Percentiles rank a stretch among this genome's conserved stretches.
Conservation (phyloP, 2,113 vertebrate species). For the Stictonetta naevosa region DNA sequence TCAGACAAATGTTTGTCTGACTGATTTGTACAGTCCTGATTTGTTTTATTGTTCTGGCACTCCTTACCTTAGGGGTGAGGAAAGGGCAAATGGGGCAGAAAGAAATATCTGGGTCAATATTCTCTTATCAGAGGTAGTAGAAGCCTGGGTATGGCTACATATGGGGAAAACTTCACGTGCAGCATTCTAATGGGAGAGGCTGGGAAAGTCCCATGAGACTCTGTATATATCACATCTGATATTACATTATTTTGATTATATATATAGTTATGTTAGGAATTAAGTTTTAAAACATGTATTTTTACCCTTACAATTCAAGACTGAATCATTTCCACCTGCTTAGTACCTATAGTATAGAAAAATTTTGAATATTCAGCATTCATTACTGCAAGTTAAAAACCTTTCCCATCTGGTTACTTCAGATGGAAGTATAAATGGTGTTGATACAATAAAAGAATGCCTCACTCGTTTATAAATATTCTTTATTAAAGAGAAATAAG, state of each 20-base stretch:
- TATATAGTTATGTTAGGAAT: neutral
- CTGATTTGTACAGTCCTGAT: neutral
- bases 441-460: slow-evolving; percentile 28
- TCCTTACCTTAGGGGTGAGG: neutral
- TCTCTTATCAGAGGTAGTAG: neutral
- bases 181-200: neutral
- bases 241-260: neutral
- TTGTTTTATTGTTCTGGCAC: neutral
- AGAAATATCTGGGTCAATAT: neutral
- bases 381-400: neutral
- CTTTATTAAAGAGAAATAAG: slow-evolving; percentile 55
- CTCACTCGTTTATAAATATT: neutral
- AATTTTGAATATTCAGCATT: neutral
- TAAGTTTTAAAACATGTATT: neutral
- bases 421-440: neutral
- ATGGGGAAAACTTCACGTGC: neutral
- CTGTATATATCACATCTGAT: neutral
- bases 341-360: neutral
- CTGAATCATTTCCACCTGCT: neutral
- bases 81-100: neutral
- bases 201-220: neutral
- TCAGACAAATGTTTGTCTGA: neutral
- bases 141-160: neutral
- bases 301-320: neutral
- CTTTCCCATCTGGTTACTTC: neutral